Evolutionary conservation across 2,797 vertebrate genomes (phyloP).

Genomic region (Nannoperca australis): DNA sequence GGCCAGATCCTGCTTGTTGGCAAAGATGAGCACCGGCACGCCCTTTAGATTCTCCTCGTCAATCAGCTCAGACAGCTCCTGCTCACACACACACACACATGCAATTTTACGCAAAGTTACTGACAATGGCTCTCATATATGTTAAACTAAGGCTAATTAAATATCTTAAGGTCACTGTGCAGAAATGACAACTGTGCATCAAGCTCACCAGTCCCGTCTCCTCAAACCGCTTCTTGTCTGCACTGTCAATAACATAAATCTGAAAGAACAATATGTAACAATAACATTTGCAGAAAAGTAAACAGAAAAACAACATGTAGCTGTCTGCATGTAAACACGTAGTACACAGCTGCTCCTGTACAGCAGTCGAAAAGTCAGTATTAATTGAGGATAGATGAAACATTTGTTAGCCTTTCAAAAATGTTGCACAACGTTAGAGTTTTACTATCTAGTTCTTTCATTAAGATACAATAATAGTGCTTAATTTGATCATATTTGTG

Average conservation of each 20-base stretch:
- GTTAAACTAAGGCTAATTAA: no score
- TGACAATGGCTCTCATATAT: no score
- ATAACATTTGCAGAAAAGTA: not conserved
- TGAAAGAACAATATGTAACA: constrained; percentile 60
- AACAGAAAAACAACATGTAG: not conserved
- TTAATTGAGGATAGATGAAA: not conserved
- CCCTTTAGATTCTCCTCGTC: constrained; percentile 89
- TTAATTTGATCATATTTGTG: not conserved
- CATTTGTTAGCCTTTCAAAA: not conserved
- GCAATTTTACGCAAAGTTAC: not conserved
- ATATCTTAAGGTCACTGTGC: no score
- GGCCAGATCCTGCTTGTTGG: constrained; percentile 92
- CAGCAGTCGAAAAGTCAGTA: not conserved
- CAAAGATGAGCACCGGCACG: constrained; percentile 91
- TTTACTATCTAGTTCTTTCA: not conserved
- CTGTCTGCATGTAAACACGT: not conserved
- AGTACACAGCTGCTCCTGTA: not conserved
- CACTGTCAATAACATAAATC: constrained; percentile 94
- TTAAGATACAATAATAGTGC: not conserved
- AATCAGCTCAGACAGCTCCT: constrained; percentile 91
- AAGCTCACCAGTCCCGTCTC: constrained; percentile 91
- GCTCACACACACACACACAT: constrained; percentile 17
- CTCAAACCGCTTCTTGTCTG: constrained; percentile 93
- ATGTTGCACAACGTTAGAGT: constrained; percentile 1
- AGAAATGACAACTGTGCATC: not conserved